Base-by-base conservation (phyloP, 2,888 invertebrate species). In the Rapana venosa region DNA sequence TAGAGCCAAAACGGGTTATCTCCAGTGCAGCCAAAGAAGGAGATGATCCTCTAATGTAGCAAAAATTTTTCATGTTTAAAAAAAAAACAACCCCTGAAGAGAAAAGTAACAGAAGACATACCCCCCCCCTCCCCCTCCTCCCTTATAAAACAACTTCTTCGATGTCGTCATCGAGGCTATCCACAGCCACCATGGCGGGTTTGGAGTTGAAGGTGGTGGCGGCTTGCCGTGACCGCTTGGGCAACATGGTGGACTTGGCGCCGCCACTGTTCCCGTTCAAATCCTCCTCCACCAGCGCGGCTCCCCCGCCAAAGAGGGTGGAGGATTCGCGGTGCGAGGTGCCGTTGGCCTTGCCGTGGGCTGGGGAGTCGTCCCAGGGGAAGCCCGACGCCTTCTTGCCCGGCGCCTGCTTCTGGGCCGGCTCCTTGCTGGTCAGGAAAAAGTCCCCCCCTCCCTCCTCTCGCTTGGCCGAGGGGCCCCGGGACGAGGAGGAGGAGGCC, bases 161-260 rank as follows among this genome's bases (percentile, higher is more conserved):
- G 87, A 96, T 93, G 90, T 95, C 95, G 92, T 95, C 95, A 83
- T 95, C 95, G 90, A 94, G 92, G 88, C 93, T 92, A 90, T 95
- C 95, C 0, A 95, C 92, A 5, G 95, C 94, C 30, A 92, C 94
- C 11, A 95, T 93, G 0, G 94, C 93, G 17, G 95, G 95, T 56
- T 94, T 93, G 30, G 92, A 92, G 84, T 93, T 93, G 85, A 95
- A 93, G 61, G 95, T 94, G n/a, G 93, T 94, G 11, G 93, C 58
- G 2, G 92, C 91, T 83, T 94, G 94, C 58, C 94, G 92, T 17
- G 89, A 90, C 88, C 94, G 92, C 20, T 93, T 90, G 36, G 94
- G 94, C 70, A 94, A 90, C 87, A 93, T 87, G 86, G 92, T 91
- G 22, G 91, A 83, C 36, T 90, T 79, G 87, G 93, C 92, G 86